These are phyloP conservation scores for Megaleporinus macrocephalus DNA, from an alignment of 2,113 vertebrate species.

Conservation along the genomic window DNA sequence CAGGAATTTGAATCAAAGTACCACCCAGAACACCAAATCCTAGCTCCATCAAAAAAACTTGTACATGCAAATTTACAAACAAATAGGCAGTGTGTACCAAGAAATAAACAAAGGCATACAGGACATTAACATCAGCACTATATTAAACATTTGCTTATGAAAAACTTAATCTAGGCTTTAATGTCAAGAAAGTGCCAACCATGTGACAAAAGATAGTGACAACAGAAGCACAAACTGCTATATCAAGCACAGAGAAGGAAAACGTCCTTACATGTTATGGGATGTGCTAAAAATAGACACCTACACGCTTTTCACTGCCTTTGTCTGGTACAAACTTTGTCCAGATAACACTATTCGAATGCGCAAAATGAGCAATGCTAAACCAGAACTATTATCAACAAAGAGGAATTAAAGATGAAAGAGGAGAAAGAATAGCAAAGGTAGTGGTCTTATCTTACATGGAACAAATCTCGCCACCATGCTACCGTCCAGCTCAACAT, in stretches of 20 bases:
- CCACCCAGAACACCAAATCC: background rate
- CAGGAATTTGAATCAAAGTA: background rate
- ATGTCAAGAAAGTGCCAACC: background rate
- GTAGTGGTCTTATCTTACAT: conserved; percentile 15
- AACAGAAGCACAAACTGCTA: background rate
- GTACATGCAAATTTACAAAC: background rate
- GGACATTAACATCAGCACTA: background rate
- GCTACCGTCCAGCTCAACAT: background rate
- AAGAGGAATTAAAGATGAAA: background rate
- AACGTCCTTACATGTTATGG: background rate
- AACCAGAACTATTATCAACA: background rate
- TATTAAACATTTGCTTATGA: background rate
- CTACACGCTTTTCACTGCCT: background rate
- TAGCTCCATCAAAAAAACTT: background rate
- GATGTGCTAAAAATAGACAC: background rate
- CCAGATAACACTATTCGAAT: background rate
- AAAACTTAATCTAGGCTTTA: background rate
- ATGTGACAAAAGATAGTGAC: background rate
- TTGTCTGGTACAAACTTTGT: conserved; percentile 3
- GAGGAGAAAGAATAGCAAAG: background rate
- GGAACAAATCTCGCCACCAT: background rate
- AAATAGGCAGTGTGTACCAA: background rate
- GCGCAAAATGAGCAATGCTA: background rate
- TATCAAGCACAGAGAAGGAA: background rate
- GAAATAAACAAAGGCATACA: background rate